Base-by-base conservation (phyloP, 2,888 invertebrate genomes). In the Scaptomyza parva region DNA sequence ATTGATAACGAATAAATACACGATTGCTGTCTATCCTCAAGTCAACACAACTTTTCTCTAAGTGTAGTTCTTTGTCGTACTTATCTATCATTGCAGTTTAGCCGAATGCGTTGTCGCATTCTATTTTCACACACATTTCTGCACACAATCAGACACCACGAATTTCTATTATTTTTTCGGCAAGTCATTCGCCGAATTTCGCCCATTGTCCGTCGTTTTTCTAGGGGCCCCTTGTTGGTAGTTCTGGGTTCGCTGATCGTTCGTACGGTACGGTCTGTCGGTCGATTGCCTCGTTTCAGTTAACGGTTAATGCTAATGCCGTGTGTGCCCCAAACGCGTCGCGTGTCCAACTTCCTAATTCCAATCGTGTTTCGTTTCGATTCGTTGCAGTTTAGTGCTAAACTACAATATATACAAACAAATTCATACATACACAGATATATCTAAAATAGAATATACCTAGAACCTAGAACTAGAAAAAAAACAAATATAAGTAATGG, bases 261-360 rank as follows among this genome's bases (percentile, higher is more conserved):
- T 47, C 17, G 17, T 6, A 22, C 11, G 17, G 11, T 44, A n/a
- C 17, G 12, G 0, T 33, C 33, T 70, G 39, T 44, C 39, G 72
- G 70, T 81, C 73, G 65, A 53, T 68, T 60, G 62, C 68, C 69
- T 64, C 71, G 69, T 67, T 75, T 82, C 73, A 88, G 87, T 88
- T 83, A 70, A 71, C 83, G 73, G 71, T 82, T 78, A 78, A 78
- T 78, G 79, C 76, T 73, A 80, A 83, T 85, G 76, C 73, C 76
- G 65, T 17, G 65, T 14, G 30, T n/a, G n/a, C n/a, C 67, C 72
- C 76, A 67, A 78, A 74, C 72, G 84, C 70, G 81, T 65, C 65
- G 67, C 62, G 68, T 70, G 71, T 69, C 12, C n/a, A 47, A 72
- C 76, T 76, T 75, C 72, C 68, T 64, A 64, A 55, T 66, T 54